These are phyloP conservation scores for Alectura lathami DNA, from an alignment of 2,113 vertebrate genomes.

Conservation along the genomic window DNA sequence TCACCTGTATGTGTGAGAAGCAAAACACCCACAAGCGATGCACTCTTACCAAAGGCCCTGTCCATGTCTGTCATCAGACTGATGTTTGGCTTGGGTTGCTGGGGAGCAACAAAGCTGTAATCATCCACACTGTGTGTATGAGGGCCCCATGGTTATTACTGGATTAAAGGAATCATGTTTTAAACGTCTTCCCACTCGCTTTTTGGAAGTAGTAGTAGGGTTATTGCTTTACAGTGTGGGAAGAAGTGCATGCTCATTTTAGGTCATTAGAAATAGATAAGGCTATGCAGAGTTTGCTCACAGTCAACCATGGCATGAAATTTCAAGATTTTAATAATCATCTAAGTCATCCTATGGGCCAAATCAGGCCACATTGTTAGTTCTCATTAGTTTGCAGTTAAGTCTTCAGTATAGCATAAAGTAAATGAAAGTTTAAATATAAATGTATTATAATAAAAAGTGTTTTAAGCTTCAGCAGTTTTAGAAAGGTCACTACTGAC, in stretches of 20 bases:
- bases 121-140: background rate
- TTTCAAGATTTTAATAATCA: background rate
- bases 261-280: background rate
- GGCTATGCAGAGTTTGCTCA: background rate
- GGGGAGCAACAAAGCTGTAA: background rate
- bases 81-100: background rate
- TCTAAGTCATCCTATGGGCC: background rate
- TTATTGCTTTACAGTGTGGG: background rate
- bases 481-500: background rate
- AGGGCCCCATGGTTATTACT: background rate
- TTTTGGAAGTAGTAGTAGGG: background rate
- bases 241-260: background rate
- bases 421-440: background rate
- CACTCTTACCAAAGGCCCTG: background rate
- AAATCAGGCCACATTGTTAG: background rate
- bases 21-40: background rate
- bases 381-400: background rate
- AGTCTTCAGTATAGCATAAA: background rate
- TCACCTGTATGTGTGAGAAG: background rate
- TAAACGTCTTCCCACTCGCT: background rate
- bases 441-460: background rate
- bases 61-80: background rate
- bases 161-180: background rate
- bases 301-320: background rate
- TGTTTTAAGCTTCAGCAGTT: background rate